Conservation (phyloP, 2,113 vertebrate species). For the Melierax canorus region DNA sequence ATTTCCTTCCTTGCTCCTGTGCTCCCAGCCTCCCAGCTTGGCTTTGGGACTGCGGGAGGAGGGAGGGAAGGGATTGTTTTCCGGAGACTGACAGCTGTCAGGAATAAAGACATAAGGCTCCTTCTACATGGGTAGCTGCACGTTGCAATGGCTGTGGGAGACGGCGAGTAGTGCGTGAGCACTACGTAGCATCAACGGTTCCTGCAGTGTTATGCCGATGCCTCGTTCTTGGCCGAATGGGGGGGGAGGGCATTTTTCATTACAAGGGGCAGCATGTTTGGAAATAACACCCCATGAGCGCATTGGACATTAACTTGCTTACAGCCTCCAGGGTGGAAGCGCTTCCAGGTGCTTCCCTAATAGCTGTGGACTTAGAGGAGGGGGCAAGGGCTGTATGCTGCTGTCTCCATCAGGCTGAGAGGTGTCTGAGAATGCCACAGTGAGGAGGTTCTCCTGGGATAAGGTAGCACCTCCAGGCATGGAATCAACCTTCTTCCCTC, state of each 20-base stretch:
- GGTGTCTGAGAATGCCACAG: neutral
- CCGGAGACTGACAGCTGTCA: constrained; percentile 16
- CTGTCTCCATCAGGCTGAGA: neutral
- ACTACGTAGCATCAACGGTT: rapidly evolving
- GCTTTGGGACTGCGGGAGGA: neutral
- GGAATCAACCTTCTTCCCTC: neutral
- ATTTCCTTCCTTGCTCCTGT: neutral
- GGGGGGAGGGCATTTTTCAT: neutral
- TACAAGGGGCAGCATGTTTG: neutral
- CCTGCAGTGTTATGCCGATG: neutral
- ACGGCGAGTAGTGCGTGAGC: neutral
- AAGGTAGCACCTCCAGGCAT: neutral
- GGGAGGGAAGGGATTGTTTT: constrained; percentile 2
- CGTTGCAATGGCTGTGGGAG: neutral
- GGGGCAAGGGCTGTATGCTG: neutral
- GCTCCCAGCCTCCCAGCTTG: constrained; percentile 6
- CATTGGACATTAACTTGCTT: neutral
- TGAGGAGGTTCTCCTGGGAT: neutral
- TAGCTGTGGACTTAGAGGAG: neutral
- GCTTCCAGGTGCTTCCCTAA: neutral
- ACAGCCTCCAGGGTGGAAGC: neutral
- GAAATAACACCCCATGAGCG: neutral
- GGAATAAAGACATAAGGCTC: neutral
- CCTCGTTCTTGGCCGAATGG: neutral
- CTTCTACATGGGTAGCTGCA: neutral